Percentiles rank a stretch among this genome's conserved stretches.
These are phyloP conservation scores for Sorex fumeus DNA, from an alignment of 2,113 vertebrate species.

Conservation along the genomic window DNA sequence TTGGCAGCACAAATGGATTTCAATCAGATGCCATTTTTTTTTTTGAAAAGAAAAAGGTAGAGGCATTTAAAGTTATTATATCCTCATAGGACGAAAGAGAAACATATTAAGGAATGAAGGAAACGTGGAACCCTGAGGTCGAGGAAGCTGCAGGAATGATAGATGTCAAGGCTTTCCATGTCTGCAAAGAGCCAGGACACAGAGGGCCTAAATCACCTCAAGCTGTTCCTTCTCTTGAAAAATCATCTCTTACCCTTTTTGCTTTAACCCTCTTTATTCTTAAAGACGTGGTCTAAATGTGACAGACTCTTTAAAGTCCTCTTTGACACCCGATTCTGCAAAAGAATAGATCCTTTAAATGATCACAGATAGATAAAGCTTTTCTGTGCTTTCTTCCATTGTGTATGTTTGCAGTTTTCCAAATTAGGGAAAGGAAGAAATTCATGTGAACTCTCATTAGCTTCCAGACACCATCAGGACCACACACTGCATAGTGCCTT, in stretches of 20 bases:
- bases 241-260: neutral
- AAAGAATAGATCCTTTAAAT: neutral
- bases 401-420: neutral
- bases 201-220: neutral
- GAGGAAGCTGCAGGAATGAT: neutral
- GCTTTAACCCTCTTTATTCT: neutral
- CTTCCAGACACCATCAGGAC: neutral
- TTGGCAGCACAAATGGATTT: neutral
- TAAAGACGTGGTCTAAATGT: neutral
- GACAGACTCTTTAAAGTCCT: neutral
- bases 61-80: neutral
- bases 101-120: neutral
- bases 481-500: neutral
- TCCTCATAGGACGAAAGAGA: neutral
- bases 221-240: neutral
- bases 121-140: neutral
- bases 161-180: accelerated
- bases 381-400: neutral
- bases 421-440: neutral
- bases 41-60: neutral
- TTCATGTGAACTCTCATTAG: neutral
- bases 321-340: neutral
- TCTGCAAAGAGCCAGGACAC: accelerated
- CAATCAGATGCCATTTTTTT: neutral
- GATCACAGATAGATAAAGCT: neutral